These are phyloP conservation scores for Aphelenchoides avenae DNA, from an alignment of 1,140 invertebrate genomes.

Conservation along the genomic window DNA sequence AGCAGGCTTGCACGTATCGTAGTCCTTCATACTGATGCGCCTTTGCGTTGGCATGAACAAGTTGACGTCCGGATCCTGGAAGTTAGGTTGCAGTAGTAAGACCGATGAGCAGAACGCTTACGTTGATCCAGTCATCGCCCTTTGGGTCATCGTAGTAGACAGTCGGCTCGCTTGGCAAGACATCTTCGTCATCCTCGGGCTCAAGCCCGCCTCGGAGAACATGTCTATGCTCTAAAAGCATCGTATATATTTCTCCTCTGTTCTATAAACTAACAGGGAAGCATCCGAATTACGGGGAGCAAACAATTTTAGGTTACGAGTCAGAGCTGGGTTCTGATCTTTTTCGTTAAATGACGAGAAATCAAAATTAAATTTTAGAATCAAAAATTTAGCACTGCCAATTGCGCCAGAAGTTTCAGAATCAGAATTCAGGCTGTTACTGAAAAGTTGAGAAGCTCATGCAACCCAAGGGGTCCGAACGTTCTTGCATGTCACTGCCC, in stretches of 20 bases:
- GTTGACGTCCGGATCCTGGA: background rate
- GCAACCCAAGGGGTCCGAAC: too few species aligned
- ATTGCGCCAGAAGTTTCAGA: conserved; percentile 1
- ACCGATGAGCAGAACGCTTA: background rate
- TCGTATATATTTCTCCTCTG: too few species aligned
- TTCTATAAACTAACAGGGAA: background rate
- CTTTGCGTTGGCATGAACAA: conserved; percentile 15
- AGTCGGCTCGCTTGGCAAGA: conserved; percentile 1
- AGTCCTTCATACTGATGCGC: conserved; percentile 5
- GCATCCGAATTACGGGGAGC: background rate
- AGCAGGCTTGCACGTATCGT: conserved; percentile 14
- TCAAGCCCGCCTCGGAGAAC: too few species aligned
- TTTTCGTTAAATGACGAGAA: too few species aligned
- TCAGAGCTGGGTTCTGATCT: too few species aligned
- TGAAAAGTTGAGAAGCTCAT: too few species aligned
- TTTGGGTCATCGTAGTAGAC: conserved; percentile 7
- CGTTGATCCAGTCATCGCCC: background rate
- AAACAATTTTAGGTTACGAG: background rate
- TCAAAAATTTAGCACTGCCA: background rate
- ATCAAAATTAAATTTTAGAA: background rate
- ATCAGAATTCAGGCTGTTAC: conserved; percentile 5
- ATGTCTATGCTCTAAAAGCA: too few species aligned
- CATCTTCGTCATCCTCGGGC: conserved; percentile 4
- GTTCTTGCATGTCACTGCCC: too few species aligned
- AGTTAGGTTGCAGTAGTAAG: background rate